These are phyloP conservation scores for Eurystomus gularis DNA, from an alignment of 2,113 vertebrate genomes.

Conservation along the genomic window DNA sequence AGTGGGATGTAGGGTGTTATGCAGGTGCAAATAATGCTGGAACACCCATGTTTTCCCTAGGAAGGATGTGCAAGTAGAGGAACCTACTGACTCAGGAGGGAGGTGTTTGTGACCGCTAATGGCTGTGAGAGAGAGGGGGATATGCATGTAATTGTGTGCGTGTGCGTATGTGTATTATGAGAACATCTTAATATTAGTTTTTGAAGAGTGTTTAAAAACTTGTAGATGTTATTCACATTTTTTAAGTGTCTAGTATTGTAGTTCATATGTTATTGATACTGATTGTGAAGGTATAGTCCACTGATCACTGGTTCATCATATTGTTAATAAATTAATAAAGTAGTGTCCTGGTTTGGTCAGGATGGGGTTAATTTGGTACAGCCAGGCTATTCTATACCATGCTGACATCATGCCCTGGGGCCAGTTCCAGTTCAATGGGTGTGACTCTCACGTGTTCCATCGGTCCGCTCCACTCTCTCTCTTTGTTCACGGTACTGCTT, in stretches of 20 bases:
- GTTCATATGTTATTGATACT: background rate
- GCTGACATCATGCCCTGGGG: too few species aligned
- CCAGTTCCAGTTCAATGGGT: too few species aligned
- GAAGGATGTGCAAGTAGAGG: background rate
- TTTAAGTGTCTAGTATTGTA: background rate
- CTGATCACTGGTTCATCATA: background rate
- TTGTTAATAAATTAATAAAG: background rate
- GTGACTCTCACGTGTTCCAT: too few species aligned
- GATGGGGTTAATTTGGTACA: too few species aligned
- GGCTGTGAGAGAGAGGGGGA: accelerated
- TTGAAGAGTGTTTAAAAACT: background rate
- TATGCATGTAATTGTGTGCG: accelerated
- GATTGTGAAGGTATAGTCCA: background rate
- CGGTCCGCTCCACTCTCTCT: too few species aligned
- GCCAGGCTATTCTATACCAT: too few species aligned
- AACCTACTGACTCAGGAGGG: accelerated
- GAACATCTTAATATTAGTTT: background rate
- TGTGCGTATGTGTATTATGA: background rate
- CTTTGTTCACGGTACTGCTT: too few species aligned
- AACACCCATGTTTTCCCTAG: background rate
- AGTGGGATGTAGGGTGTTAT: too few species aligned
- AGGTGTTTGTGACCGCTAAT: background rate
- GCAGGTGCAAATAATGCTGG: background rate
- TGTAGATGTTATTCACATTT: background rate
- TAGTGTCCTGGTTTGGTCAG: too few species aligned